phyloP scores from a whole-genome alignment of 2,113 vertebrate species.

The Cettia cetti region DNA sequence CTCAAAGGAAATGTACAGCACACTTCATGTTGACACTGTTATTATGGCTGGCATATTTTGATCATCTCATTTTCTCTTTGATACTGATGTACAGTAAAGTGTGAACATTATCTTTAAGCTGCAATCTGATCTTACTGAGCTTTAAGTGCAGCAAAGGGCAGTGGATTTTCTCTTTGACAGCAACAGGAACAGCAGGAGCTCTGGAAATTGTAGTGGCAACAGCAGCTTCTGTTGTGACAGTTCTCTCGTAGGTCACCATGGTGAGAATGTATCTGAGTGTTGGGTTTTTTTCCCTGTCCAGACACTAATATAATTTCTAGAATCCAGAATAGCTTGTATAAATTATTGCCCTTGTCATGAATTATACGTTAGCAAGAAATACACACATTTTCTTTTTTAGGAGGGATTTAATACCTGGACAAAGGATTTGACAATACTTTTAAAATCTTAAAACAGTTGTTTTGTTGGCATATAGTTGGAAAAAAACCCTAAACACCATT shows the following conservation, averaged over 20 bases:
- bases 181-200: constrained; percentile 40
- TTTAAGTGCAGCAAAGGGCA: constrained; percentile 21
- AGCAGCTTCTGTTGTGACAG: constrained; percentile 67
- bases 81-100: constrained; percentile 25
- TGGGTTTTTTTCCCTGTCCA: background rate
- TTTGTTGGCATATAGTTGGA: background rate
- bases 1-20: background rate
- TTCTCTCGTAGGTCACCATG: constrained; percentile 40
- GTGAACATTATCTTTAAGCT: constrained; percentile 38
- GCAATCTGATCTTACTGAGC: constrained; percentile 45
- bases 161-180: constrained; percentile 30
- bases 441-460: background rate
- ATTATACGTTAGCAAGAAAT: background rate
- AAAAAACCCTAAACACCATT: fast-evolving
- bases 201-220: constrained; percentile 66
- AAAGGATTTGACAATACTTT: background rate
- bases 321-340: constrained; percentile 11
- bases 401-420: background rate
- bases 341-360: constrained; percentile 6
- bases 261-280: constrained; percentile 34
- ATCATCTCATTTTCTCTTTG: constrained; percentile 38
- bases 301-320: constrained; percentile 17
- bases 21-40: background rate
- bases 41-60: constrained; percentile 57
- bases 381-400: background rate